These are phyloP conservation scores for Puffinus mauretanicus DNA, from an alignment of 2,113 vertebrate species.

Conservation along the genomic window DNA sequence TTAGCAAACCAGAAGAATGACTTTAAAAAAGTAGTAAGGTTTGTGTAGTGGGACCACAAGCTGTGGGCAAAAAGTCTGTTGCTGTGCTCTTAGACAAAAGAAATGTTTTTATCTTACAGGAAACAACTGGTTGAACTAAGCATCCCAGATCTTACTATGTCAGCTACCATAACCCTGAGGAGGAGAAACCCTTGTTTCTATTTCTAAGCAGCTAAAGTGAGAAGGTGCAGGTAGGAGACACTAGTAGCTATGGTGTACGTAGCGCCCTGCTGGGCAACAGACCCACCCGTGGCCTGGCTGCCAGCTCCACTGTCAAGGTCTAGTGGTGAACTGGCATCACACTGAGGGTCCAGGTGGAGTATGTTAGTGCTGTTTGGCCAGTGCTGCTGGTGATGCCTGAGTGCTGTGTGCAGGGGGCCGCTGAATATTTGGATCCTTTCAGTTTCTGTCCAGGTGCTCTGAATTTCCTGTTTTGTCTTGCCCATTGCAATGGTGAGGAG, in stretches of 20 bases:
- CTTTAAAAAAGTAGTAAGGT: background rate
- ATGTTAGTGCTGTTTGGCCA: background rate
- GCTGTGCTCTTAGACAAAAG: background rate
- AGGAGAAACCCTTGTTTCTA: background rate
- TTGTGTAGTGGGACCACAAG: background rate
- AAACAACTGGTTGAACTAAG: background rate
- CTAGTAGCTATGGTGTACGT: rapidly evolving
- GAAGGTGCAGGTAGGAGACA: background rate
- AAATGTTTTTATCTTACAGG: background rate
- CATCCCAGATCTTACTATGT: background rate
- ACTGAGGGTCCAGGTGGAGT: too few species aligned
- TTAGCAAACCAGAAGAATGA: background rate
- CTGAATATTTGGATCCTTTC: background rate
- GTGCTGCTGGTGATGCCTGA: background rate
- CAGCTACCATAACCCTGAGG: background rate
- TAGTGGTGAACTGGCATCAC: background rate
- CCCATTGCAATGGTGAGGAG: background rate
- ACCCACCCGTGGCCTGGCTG: background rate
- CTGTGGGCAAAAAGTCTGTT: background rate
- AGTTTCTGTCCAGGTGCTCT: background rate
- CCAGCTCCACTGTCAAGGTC: rapidly evolving
- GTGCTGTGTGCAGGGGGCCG: background rate
- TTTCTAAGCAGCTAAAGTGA: background rate
- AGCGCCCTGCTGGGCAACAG: background rate
- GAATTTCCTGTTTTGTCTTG: background rate